Base-by-base conservation (phyloP, 2,888 invertebrate genomes). In the Temnothorax ravouxi region DNA sequence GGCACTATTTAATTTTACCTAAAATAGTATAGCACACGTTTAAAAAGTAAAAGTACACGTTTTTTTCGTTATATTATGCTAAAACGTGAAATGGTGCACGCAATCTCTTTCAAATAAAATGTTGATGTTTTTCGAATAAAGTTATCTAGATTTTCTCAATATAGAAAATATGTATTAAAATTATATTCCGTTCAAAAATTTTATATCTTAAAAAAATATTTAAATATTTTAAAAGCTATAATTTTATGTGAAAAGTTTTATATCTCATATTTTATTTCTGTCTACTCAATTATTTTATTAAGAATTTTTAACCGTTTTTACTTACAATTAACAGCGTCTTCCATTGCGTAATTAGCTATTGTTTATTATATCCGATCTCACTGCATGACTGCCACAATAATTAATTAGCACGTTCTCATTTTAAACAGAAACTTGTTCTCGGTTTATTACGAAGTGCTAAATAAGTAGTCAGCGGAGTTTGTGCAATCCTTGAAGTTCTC, bases 301-400 rank as follows among this genome's bases (percentile, higher is more conserved):
- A 62, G 9, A 2, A 25, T 52, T 50, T 50, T 15, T 15, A 34
- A 34, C n/a, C 21, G 18, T 79, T 18, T 8, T 54, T 29, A 44
- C n/a, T 5, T 72, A 50, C 18, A 50, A 50, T 50, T 50, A 38
- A 9, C 21, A 4, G 0, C 11, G 13, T 59, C 38, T 18, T 21
- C 3, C 1, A 18, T 21, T 38, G 25, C 74, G 47, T 88, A 90
- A 86, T 88, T 75, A 69, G 88, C 87, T 89, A 92, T 92, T 93
- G 92, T 91, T 92, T 92, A 92, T 91, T 91, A 87, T 86, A 89
- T 92, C 91, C 90, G 90, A 92, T 91, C 91, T 88, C 88, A 87
- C 86, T 91, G 88, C 88, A 91, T 92, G 90, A 91, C 91, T 91
- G 91, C 86, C 89, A 86, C 89, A 74, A 87, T 91, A 91, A 93